Evolutionary conservation across 2,113 vertebrate genomes (phyloP), one percentile per base, ranked within the genome.

Genomic region (Halichoerus grypus): DNA sequence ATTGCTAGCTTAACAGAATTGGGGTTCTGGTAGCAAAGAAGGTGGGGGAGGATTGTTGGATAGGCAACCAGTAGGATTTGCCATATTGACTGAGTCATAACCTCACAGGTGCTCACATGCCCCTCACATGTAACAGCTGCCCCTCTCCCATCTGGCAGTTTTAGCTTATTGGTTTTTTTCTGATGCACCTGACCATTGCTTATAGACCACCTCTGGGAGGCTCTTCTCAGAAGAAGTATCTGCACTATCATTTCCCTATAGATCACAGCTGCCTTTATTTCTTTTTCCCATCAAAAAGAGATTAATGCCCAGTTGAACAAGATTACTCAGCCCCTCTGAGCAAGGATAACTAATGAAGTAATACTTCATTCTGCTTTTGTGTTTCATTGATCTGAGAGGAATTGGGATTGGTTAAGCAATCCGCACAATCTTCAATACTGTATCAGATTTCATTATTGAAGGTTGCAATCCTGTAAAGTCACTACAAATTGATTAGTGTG

Each of bases 361-460:
- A 91, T 93, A 82, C 93, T 91, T 96, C 94, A 71, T 87, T 98
- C 97, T 97, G 91, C 96, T 95, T 96, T 87, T 92, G 67, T 82
- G 79, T 98, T 98, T 98, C 97, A 95, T 87, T 97, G 94, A 92
- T 97, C 94, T 72, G 82, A 85, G 93, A 96, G 97, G 94, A 98
- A 97, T 57, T 97, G 97, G 80, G 86, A 97, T 93, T 94, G 81
- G 77, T 96, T 93, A 89, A 94, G 31, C 95, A 93, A 95, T 97
- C 83, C 97, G 72, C 80, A 69, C 89, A 94, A 71, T 71, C 93
- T 94, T 97, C 97, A 96, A 86, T 98, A 97, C 5, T 3, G 26
- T 97, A 94, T 87, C 95, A 1, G 0, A 94, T 98, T 97, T 97
- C 97, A 96, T 98, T 98, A 98, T 84, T 97, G 95, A 97, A 98